Percentiles rank a stretch among this genome's conserved stretches.
These are phyloP conservation scores for Daktulosphaira vitifoliae DNA, from an alignment of 1,140 invertebrate species.

Conservation along the genomic window DNA sequence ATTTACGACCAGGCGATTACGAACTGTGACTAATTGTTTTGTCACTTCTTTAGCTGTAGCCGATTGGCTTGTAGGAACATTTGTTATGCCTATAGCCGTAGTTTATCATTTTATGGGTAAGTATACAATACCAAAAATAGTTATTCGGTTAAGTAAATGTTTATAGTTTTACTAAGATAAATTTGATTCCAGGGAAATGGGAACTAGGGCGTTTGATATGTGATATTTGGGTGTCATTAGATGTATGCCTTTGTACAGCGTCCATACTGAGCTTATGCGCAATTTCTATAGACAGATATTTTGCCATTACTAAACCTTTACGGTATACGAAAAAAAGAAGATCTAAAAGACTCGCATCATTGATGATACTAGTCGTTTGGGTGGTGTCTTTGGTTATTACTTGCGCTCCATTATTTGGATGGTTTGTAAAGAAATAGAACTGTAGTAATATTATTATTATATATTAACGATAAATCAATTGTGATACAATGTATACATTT, in stretches of 20 bases:
- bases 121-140: too few species aligned
- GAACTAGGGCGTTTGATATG: conserved; percentile 68
- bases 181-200: conserved; percentile 55
- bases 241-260: conserved; percentile 85
- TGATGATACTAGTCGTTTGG: conserved; percentile 78
- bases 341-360: conserved; percentile 64
- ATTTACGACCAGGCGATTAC: conserved; percentile 75
- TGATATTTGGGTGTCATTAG: conserved; percentile 84
- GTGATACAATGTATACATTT: too few species aligned
- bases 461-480: too few species aligned
- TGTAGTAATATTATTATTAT: too few species aligned
- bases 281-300: conserved; percentile 77
- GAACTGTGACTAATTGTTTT: conserved; percentile 92
- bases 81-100: conserved; percentile 91
- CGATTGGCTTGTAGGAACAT: conserved; percentile 81
- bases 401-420: conserved; percentile 72
- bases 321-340: conserved; percentile 67
- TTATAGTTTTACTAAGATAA: neutral
- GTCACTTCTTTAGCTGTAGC: conserved; percentile 84
- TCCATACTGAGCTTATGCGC: conserved; percentile 70
- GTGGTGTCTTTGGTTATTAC: conserved; percentile 68
- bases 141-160: too few species aligned
- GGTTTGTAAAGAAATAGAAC: conserved; percentile 50
- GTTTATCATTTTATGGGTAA: conserved; percentile 48
- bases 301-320: conserved; percentile 76